Conservation (phyloP, 1,140 invertebrate genomes). For the Leptoteleia sp. region DNA sequence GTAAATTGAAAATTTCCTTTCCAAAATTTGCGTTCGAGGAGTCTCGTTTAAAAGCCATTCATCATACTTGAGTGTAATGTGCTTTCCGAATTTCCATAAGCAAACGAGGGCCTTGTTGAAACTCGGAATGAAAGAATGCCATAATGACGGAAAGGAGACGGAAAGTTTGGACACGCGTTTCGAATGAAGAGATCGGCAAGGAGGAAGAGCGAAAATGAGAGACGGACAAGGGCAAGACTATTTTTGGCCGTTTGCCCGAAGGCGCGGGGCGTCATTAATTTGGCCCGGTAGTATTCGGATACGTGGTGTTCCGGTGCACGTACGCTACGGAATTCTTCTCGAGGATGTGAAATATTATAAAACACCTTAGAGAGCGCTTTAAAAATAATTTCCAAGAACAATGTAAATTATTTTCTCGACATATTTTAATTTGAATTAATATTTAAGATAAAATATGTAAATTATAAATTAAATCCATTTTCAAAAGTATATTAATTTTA, state of each 20-base stretch:
- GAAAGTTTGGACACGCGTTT: conserved; percentile 49
- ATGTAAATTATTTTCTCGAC: no score
- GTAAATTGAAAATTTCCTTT: no score
- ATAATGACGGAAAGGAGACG: conserved; percentile 27
- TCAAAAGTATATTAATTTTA: no score
- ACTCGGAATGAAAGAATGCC: conserved; percentile 25
- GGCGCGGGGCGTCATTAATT: conserved; percentile 40
- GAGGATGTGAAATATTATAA: no score
- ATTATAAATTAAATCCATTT: no score
- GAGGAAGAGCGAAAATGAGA: conserved; percentile 36
- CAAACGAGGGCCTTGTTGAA: conserved; percentile 16
- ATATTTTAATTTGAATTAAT: no score
- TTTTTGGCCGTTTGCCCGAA: conserved; percentile 48
- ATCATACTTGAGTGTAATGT: conserved; percentile 1
- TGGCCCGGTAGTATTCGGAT: conserved; percentile 26
- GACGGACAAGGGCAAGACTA: conserved; percentile 30
- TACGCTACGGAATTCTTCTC: no score
- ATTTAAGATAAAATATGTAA: no score
- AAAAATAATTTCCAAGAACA: no score
- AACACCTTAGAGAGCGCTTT: no score
- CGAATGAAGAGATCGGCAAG: conserved; percentile 49
- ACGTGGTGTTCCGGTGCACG: conserved; percentile 11
- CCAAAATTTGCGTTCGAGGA: neutral
- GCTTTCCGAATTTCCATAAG: conserved; percentile 21
- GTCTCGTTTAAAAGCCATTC: neutral